Evolutionary conservation across 2,797 vertebrate species (phyloP).

Genomic region (Rousettus madagascariensis): DNA sequence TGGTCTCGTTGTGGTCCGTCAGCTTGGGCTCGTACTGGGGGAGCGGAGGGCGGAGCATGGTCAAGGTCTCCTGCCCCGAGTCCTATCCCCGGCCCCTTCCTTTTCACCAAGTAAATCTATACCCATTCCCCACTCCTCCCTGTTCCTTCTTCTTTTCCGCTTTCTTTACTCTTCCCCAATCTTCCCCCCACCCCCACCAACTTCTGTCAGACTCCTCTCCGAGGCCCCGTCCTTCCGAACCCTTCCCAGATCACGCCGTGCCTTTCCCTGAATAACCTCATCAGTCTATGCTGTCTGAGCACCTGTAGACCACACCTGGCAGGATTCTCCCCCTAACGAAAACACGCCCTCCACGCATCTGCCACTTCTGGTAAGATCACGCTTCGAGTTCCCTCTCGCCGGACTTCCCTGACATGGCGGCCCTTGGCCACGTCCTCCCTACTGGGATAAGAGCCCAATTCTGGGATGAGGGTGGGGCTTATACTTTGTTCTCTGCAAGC

Average conservation of each 20-base stretch:
- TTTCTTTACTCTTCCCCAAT: background rate
- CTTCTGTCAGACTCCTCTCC: background rate
- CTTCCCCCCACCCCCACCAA: no score
- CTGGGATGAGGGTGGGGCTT: background rate
- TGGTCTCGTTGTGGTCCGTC: conserved; percentile 35
- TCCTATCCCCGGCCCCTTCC: no score
- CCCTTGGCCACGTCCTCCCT: background rate
- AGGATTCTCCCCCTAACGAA: background rate
- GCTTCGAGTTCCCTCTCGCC: background rate
- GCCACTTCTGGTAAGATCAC: background rate
- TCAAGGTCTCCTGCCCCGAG: background rate
- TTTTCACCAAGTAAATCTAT: background rate
- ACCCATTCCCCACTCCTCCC: background rate
- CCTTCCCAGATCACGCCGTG: background rate
- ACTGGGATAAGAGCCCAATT: background rate
- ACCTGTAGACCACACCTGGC: fast-evolving
- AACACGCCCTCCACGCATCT: background rate
- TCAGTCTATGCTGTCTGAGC: background rate
- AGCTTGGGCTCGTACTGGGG: conserved; percentile 76
- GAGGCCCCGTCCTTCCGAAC: no score
- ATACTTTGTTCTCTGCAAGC: background rate
- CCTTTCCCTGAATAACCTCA: background rate
- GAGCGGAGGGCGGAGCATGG: background rate
- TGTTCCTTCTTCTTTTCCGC: background rate
- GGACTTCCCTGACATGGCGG: background rate